These are phyloP conservation scores for Sinosuthora webbiana DNA, from an alignment of 2,113 vertebrate genomes.

Conservation along the genomic window DNA sequence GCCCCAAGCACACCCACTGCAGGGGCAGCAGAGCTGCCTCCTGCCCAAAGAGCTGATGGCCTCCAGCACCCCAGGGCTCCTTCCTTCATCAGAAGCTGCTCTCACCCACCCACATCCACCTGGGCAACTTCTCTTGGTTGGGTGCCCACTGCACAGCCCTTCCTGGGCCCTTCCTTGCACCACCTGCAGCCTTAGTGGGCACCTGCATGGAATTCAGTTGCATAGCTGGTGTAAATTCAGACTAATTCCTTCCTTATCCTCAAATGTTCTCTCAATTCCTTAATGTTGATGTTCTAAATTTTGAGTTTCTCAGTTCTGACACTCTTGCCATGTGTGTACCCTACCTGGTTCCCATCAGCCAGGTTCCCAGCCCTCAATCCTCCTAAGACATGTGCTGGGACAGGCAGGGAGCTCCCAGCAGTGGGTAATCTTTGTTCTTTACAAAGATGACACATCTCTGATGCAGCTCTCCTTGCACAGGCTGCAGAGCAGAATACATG, in stretches of 20 bases:
- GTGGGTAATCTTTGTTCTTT: neutral
- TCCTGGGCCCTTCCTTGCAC: neutral
- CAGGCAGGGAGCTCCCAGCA: neutral
- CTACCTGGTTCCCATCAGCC: neutral
- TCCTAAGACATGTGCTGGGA: neutral
- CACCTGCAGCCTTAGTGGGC: neutral
- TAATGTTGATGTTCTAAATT: neutral
- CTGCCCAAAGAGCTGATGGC: neutral
- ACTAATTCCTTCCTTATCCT: neutral
- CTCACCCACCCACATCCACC: neutral
- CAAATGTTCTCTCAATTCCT: neutral
- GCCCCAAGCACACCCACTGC: neutral
- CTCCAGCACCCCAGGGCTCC: neutral
- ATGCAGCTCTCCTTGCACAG: neutral
- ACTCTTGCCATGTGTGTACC: neutral
- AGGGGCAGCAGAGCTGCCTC: neutral
- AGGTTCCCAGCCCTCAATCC: neutral
- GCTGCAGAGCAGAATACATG: neutral
- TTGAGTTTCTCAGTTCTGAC: neutral
- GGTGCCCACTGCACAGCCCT: neutral
- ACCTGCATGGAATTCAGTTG: neutral
- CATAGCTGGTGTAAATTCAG: neutral
- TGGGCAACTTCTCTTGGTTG: fast-evolving
- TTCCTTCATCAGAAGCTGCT: neutral
- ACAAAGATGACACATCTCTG: neutral